These are phyloP conservation scores for Nysson spinosus DNA, from an alignment of 2,888 invertebrate species.

Conservation along the genomic window DNA sequence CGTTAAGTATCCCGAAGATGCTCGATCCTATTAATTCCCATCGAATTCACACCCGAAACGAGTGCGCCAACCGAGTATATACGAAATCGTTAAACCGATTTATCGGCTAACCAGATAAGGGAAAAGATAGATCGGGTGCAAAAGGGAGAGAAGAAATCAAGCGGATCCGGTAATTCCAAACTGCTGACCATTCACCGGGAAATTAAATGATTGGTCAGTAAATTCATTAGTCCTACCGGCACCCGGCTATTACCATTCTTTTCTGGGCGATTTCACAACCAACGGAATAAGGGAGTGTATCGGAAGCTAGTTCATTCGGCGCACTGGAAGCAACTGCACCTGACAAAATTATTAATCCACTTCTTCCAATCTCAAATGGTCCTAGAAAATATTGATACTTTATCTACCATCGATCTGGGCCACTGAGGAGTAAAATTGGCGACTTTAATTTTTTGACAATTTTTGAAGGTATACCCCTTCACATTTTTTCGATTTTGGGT, in stretches of 20 bases:
- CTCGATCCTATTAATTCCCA: conserved; percentile 18
- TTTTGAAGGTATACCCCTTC: too few species aligned
- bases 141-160: conserved; percentile 9
- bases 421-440: too few species aligned
- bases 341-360: too few species aligned
- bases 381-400: neutral
- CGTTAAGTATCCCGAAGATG: conserved; percentile 9
- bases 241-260: conserved; percentile 29
- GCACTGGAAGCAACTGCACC: conserved; percentile 50
- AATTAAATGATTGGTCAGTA: conserved; percentile 55
- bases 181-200: conserved; percentile 44
- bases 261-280: conserved; percentile 48
- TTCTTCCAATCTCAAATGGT: too few species aligned
- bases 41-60: conserved; percentile 11
- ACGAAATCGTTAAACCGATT: conserved; percentile 45
- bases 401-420: too few species aligned
- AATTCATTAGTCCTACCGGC: conserved; percentile 54
- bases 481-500: too few species aligned
- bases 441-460: too few species aligned
- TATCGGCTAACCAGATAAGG: conserved; percentile 25
- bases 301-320: conserved; percentile 46
- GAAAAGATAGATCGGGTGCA: neutral
- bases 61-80: neutral
- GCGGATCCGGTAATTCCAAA: conserved; percentile 39
- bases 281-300: conserved; percentile 28